phyloP scores from a whole-genome alignment of 2,888 invertebrate species.

The Dendrolimus pini region DNA sequence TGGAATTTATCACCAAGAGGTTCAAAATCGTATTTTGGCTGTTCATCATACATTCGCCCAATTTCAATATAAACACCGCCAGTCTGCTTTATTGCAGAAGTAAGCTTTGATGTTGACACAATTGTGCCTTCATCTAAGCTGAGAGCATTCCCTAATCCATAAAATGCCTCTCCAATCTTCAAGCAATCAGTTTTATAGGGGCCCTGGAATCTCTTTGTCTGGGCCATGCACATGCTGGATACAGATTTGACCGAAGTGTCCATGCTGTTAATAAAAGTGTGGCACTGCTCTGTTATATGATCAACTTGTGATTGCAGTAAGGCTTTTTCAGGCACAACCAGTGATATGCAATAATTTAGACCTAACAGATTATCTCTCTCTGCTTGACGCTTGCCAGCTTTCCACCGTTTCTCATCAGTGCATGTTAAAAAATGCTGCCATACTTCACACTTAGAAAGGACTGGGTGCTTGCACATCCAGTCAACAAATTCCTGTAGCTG shows the following conservation, averaged over 20 bases:
- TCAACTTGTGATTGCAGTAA: constrained; percentile 86
- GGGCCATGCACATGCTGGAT: constrained; percentile 87
- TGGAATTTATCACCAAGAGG: constrained; percentile 93
- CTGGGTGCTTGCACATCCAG: constrained; percentile 97
- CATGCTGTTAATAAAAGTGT: constrained; percentile 88
- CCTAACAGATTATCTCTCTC: constrained; percentile 95
- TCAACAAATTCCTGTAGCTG: constrained; percentile 97
- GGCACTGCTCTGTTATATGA: constrained; percentile 88
- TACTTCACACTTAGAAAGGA: constrained; percentile 92
- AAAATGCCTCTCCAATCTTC: constrained; percentile 92
- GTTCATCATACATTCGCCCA: constrained; percentile 92
- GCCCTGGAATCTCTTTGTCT: constrained; percentile 90
- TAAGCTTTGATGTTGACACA: constrained; percentile 80
- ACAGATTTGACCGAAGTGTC: constrained; percentile 92
- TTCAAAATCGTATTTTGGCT: constrained; percentile 93
- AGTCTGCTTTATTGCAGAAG: constrained; percentile 88
- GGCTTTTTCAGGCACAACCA: constrained; percentile 89
- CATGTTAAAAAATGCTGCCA: constrained; percentile 98
- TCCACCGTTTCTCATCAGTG: constrained; percentile 98
- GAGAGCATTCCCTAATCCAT: constrained; percentile 88
- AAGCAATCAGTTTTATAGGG: constrained; percentile 93
- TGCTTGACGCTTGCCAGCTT: constrained; percentile 95
- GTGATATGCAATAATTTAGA: constrained; percentile 92
- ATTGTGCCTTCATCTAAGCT: constrained; percentile 84
- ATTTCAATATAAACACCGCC: constrained; percentile 94